Evolutionary conservation across 2,888 invertebrate species (phyloP), one percentile per base, ranked within the genome.

Genomic region (Entomobrya multifasciata): DNA sequence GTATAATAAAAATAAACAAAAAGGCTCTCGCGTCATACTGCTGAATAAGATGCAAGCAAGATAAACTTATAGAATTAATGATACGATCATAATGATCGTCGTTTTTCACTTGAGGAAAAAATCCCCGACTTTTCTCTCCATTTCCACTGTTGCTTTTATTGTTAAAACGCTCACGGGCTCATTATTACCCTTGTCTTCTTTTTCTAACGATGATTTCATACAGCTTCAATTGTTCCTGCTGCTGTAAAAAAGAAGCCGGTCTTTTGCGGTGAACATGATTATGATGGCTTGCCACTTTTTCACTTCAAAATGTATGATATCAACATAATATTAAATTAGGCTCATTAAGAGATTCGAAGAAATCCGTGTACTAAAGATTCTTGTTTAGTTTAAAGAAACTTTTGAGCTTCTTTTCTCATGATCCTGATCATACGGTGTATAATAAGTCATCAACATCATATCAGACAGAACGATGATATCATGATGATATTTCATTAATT

Each of bases 61-160:
- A 82, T 82, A 82, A 82, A 20, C 57, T 27, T 74, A 47, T n/a
- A 74, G 74, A 74, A 82, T 82, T 82, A 82, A 82, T 74, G 82
- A 82, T 82, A 76, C 17, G 49, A 82, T 82, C 82, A 82, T 82
- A 62, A 82, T 62, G 74, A 72, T 72, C 57, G 52, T 72, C 41
- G 36, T 41, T 76, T 72, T 52, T 77, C 44, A 78, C 22, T 41
- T 11, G 3, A 62, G 1, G n/a, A 36, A 57, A 76, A 57, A 76
- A 76, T 36, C 55, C 22, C 15, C 30, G 20, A 78, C 62, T 55
- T 78, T 27, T 72, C 72, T 67, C 67, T n/a, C n/a, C 13, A 2
- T 49, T 15, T 49, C 49, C 49, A 15, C 8, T 20, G 11, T 3
- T 44, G 44, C 15, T 72, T 67, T 65, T 52, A 67, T 55, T 52